Evolutionary conservation across 1,140 invertebrate genomes (phyloP).

Genomic region (Stenopsyche tienmushanensis): DNA sequence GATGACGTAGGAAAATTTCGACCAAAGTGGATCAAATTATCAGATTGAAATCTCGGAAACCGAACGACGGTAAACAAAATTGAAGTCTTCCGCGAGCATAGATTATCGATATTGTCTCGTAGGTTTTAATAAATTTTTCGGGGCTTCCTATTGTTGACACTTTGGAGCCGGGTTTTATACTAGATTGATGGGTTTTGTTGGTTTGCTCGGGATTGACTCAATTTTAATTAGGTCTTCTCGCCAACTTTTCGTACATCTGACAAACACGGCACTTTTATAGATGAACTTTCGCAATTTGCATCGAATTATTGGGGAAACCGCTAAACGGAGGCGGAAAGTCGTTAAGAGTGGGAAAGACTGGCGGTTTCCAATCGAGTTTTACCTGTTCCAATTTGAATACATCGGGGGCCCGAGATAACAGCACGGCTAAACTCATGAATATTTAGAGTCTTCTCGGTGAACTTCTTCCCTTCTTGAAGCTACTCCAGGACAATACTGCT

Average conservation of each 20-base stretch:
- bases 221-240: neutral
- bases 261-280: neutral
- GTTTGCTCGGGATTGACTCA: neutral
- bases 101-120: too few species aligned
- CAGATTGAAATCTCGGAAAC: too few species aligned
- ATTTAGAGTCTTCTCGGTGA: neutral
- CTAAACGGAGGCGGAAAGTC: neutral
- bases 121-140: too few species aligned
- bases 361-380: conserved; percentile 4
- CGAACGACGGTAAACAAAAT: too few species aligned
- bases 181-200: too few species aligned
- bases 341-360: neutral
- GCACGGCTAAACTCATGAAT: conserved; percentile 8
- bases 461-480: neutral
- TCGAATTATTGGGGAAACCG: neutral
- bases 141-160: too few species aligned
- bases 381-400: conserved; percentile 10
- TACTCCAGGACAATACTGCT: neutral
- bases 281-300: conserved; percentile 4
- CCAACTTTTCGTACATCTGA: too few species aligned
- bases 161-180: too few species aligned
- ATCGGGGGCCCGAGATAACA: conserved; percentile 6
- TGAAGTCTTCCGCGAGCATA: too few species aligned
- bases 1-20: too few species aligned
- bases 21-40: too few species aligned